Evolutionary conservation across 1,140 invertebrate genomes (phyloP).

Genomic region (Meloidogyne hapla): DNA sequence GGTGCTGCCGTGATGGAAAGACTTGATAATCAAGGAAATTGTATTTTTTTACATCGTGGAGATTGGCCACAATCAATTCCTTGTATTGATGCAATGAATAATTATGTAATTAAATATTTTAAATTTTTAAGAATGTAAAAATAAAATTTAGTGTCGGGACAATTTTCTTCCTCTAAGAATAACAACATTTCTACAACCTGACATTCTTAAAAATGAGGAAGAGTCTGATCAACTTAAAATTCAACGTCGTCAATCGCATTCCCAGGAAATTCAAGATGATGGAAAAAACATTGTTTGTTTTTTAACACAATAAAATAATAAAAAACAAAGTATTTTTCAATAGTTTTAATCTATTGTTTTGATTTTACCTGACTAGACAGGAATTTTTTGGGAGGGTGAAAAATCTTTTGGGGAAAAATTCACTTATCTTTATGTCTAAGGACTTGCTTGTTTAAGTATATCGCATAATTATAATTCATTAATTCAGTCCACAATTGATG

Average conservation of each 20-base stretch:
- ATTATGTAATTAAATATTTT: neutral
- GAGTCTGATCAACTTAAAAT: neutral
- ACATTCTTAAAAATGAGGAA: neutral
- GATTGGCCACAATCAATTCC: constrained; percentile 43
- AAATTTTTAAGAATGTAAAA: constrained; percentile 11
- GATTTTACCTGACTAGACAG: too few species aligned
- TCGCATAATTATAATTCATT: too few species aligned
- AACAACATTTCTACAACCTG: constrained; percentile 28
- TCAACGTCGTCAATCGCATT: neutral
- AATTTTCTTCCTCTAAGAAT: constrained; percentile 37
- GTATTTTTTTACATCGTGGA: constrained; percentile 29
- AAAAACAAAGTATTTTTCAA: too few species aligned
- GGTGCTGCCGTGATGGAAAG: constrained; percentile 37
- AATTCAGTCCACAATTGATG: neutral
- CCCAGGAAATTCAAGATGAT: neutral
- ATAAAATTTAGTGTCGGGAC: constrained; percentile 25
- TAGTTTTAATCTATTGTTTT: too few species aligned
- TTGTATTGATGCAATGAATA: constrained; percentile 37
- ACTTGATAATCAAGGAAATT: constrained; percentile 28
- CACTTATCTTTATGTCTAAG: too few species aligned
- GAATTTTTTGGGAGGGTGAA: too few species aligned
- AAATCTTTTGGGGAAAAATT: too few species aligned
- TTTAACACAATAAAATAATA: neutral
- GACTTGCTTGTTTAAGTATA: too few species aligned
- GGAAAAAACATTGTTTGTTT: neutral